A percentile compares a stretch with the other conserved stretches of the same genome.
phyloP scores from a whole-genome alignment of 1,140 invertebrate genomes.

The Phymastichus coffea region DNA sequence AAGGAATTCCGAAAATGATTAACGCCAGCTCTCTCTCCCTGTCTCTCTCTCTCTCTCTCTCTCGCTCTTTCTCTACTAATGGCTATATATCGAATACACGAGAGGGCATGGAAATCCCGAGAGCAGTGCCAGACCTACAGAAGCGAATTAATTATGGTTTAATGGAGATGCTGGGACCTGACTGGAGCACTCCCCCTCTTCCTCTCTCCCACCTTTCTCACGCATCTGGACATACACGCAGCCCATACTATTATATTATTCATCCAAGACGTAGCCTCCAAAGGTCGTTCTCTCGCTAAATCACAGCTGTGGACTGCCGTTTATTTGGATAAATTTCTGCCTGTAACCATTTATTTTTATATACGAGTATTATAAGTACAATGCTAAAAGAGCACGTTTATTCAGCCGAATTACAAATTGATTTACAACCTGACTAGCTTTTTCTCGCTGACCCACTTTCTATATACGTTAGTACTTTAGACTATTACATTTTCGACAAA shows the following conservation, averaged over 20 bases:
- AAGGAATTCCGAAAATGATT: slow-evolving; percentile 10
- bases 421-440: too few relatives aligned
- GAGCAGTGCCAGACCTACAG: slow-evolving; percentile 16
- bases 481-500: too few relatives aligned
- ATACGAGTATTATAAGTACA: too few relatives aligned
- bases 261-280: slow-evolving; percentile 18
- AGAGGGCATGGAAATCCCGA: slow-evolving; percentile 25
- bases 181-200: slow-evolving; percentile 15
- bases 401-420: too few relatives aligned
- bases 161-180: slow-evolving; percentile 18
- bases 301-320: slow-evolving; percentile 26
- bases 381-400: too few relatives aligned
- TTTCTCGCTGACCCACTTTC: too few relatives aligned
- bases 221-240: neutral
- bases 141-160: slow-evolving; percentile 29
- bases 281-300: slow-evolving; percentile 26
- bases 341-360: too few relatives aligned
- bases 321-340: slow-evolving; percentile 30
- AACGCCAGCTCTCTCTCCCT: too few relatives aligned
- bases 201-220: neutral
- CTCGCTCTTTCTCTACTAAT: too few relatives aligned
- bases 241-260: neutral
- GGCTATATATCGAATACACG: too few relatives aligned
- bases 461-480: too few relatives aligned
- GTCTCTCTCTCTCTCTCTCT: too few relatives aligned